Conservation (phyloP, 2,797 vertebrate species). For the Ispidina picta region DNA sequence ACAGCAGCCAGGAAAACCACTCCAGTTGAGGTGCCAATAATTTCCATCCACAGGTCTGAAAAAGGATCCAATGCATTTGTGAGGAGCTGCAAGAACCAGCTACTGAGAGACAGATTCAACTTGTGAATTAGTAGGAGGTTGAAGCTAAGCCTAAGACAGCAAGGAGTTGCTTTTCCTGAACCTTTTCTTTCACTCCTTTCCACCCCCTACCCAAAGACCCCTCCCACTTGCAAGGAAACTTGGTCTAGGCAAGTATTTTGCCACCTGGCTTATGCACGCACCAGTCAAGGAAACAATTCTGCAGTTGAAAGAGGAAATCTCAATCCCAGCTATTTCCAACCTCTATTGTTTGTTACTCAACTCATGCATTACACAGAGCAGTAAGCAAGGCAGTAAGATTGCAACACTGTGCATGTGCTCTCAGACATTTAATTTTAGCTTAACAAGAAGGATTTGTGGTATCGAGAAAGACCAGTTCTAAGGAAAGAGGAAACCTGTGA, state of each 20-base stretch:
- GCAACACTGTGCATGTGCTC: constrained; percentile 66
- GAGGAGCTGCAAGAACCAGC: neutral
- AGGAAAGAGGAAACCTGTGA: constrained; percentile 71
- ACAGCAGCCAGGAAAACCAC: neutral
- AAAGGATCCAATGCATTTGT: neutral
- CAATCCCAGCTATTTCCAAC: constrained; percentile 50
- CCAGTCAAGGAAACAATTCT: constrained; percentile 68
- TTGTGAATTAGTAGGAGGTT: neutral
- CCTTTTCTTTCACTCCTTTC: constrained; percentile 1
- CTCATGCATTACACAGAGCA: constrained; percentile 40
- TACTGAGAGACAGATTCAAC: neutral
- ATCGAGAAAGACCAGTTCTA: constrained; percentile 44
- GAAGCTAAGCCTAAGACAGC: neutral
- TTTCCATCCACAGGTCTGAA: neutral
- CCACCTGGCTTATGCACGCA: constrained; percentile 57
- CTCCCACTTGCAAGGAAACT: constrained; percentile 31
- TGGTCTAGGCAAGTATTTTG: neutral
- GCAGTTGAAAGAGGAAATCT: constrained; percentile 70
- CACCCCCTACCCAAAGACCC: neutral
- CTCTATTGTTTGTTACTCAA: constrained; percentile 67
- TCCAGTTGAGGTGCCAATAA: neutral
- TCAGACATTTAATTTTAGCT: constrained; percentile 73
- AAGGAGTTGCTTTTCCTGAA: neutral
- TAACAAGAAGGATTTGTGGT: constrained; percentile 33
- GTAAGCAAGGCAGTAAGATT: constrained; percentile 50